These are phyloP conservation scores for Cryptus viduatorius DNA, from an alignment of 2,888 invertebrate genomes.

Conservation along the genomic window DNA sequence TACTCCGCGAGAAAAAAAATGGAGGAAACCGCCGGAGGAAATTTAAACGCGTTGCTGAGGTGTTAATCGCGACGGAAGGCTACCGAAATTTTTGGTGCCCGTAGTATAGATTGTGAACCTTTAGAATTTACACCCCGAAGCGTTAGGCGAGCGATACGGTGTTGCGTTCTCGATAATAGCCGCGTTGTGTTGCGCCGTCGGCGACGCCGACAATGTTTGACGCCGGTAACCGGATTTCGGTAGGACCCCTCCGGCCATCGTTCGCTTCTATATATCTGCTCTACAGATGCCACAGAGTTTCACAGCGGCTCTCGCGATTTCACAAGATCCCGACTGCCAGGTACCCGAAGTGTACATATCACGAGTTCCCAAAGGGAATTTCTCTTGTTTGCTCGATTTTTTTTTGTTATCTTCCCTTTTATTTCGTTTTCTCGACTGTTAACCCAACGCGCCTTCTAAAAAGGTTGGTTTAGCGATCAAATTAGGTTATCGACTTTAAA, in stretches of 20 bases:
- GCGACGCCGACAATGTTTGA: conserved; percentile 39
- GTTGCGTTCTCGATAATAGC: conserved; percentile 52
- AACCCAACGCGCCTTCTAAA: background rate
- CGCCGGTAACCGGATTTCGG: conserved; percentile 43
- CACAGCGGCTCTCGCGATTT: conserved; percentile 29
- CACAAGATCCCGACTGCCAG: conserved; percentile 16
- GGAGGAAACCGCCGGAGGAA: background rate
- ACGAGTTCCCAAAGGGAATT: background rate
- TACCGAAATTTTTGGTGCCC: conserved; percentile 21
- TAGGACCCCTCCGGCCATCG: conserved; percentile 26
- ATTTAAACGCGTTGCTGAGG: conserved; percentile 6
- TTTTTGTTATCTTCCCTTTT: background rate
- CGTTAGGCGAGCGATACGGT: conserved; percentile 30
- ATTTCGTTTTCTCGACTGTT: background rate
- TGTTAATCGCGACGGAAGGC: conserved; percentile 6
- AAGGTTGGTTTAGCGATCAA: background rate
- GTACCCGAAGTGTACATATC: conserved; percentile 11
- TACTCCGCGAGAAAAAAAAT: background rate
- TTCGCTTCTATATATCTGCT: background rate
- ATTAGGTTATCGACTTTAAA: too few relatives aligned
- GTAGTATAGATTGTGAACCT: conserved; percentile 42
- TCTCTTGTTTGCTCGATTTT: background rate
- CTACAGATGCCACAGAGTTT: background rate
- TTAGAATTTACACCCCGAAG: conserved; percentile 50
- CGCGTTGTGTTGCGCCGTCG: conserved; percentile 18